Conservation (phyloP, 2,113 vertebrate genomes). For the Ciconia stormi region DNA sequence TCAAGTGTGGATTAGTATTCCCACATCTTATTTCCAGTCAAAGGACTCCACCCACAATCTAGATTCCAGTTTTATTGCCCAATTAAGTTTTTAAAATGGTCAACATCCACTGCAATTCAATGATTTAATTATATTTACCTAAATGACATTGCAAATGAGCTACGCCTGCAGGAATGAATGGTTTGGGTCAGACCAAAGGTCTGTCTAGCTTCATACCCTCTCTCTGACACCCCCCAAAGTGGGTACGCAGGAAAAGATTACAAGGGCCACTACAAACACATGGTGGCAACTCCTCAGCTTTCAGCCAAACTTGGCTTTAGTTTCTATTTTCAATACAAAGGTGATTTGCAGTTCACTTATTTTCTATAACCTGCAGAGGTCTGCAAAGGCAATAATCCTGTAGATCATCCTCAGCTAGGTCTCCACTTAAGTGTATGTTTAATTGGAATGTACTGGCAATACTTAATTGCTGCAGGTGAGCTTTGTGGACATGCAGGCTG, state of each 20-base stretch:
- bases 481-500: not conserved
- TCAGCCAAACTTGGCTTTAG: not conserved
- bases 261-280: not conserved
- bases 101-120: not conserved
- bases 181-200: not conserved
- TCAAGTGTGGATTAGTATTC: not conserved
- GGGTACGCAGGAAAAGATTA: not conserved
- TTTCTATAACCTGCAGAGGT: not conserved
- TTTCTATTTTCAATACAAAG: not conserved
- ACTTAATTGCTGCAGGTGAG: not conserved
- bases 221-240: not conserved
- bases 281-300: not conserved
- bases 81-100: not conserved
- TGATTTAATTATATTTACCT: not conserved
- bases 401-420: not conserved
- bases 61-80: constrained; percentile 12
- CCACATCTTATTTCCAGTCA: not conserved
- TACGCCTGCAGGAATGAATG: not conserved
- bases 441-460: not conserved
- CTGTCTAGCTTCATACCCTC: not conserved
- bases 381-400: not conserved
- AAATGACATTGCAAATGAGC: not conserved
- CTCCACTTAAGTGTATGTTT: not conserved
- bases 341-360: not conserved
- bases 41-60: not conserved